These are phyloP conservation scores for Agriopis leucophaearia DNA, from an alignment of 2,888 invertebrate genomes.

Conservation along the genomic window DNA sequence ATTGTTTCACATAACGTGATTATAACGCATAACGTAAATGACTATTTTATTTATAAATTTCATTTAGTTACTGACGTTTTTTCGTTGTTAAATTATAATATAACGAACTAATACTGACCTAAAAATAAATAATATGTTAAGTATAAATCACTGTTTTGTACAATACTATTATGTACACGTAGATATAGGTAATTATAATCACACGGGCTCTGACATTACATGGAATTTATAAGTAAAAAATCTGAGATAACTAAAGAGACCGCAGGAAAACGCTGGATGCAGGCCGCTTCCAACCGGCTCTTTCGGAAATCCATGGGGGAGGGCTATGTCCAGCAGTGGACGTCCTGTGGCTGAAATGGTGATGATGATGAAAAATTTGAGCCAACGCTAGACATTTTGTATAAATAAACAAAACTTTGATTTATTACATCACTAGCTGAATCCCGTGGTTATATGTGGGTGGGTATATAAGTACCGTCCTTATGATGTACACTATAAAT, in stretches of 20 bases:
- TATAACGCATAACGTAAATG: background rate
- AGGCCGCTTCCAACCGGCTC: no score
- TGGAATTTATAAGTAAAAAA: slow-evolving; percentile 16
- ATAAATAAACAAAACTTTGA: no score
- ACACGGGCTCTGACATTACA: slow-evolving; percentile 33
- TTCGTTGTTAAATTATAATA: slow-evolving; percentile 39
- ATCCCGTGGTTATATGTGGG: no score
- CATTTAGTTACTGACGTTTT: slow-evolving; percentile 14
- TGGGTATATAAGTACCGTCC: no score
- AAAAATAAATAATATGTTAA: slow-evolving; percentile 51
- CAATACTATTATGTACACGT: slow-evolving; percentile 43
- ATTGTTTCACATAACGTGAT: background rate
- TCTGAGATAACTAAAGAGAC: no score
- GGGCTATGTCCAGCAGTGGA: no score
- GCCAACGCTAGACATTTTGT: no score
- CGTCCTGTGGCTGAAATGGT: no score
- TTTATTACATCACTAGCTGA: no score
- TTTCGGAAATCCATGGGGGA: no score
- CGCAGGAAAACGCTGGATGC: background rate
- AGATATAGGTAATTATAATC: slow-evolving; percentile 35
- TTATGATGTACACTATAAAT: no score
- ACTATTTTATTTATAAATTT: background rate
- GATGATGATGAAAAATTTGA: no score
- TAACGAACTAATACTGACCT: slow-evolving; percentile 51
- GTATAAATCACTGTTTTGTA: slow-evolving; percentile 50